Conservation (phyloP, 2,888 invertebrate genomes). For the Mycalesis mineus region DNA sequence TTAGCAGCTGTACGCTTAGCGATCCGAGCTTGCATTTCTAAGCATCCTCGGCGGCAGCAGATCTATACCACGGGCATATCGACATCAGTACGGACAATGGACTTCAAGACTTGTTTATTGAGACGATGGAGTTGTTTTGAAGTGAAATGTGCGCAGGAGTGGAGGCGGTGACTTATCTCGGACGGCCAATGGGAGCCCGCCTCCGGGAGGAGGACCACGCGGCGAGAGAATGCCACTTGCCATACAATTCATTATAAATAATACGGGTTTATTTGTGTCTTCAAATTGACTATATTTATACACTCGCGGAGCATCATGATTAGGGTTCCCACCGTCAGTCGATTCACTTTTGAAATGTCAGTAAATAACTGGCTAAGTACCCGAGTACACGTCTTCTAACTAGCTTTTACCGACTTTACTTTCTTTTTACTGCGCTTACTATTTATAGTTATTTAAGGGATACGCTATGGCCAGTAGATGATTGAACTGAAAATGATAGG, state of each 20-base stretch:
- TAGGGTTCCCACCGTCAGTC: conserved; percentile 9
- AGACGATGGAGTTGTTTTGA: conserved; percentile 73
- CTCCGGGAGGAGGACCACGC: conserved; percentile 41
- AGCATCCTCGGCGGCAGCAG: conserved; percentile 31
- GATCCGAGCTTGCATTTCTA: background rate
- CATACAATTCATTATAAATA: conserved; percentile 40
- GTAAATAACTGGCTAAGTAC: background rate
- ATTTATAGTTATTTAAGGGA: no score
- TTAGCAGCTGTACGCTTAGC: background rate
- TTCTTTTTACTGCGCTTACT: no score
- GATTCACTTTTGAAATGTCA: background rate
- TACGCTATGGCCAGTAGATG: no score
- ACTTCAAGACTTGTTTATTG: conserved; percentile 74
- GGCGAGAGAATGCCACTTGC: conserved; percentile 59
- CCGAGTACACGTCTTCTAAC: no score
- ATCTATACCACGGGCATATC: conserved; percentile 60
- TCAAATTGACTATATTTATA: conserved; percentile 28
- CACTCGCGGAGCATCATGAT: conserved; percentile 38
- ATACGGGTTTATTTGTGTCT: conserved; percentile 31
- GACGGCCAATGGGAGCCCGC: conserved; percentile 66
- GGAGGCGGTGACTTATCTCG: conserved; percentile 64
- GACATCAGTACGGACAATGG: conserved; percentile 69
- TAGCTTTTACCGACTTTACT: no score
- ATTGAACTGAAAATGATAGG: no score
- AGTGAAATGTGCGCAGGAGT: conserved; percentile 68